Evolutionary conservation across 2,113 vertebrate genomes (phyloP).

Genomic region (Ptyas mucosa): DNA sequence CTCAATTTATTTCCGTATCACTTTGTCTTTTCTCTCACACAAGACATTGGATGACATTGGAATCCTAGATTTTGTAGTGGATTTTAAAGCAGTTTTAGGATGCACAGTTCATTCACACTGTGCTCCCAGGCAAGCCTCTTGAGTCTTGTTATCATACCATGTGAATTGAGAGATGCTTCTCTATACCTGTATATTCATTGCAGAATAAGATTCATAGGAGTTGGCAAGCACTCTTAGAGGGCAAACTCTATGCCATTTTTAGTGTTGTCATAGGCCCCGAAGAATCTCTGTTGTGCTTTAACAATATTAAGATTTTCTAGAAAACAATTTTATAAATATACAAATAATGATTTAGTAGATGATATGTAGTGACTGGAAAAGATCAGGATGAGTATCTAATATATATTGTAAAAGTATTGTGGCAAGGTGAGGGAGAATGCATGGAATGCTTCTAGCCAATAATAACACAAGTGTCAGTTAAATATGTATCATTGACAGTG

Average conservation of each 20-base stretch:
- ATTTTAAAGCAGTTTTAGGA: background rate
- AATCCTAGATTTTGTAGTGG: background rate
- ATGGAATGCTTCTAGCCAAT: background rate
- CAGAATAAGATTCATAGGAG: background rate
- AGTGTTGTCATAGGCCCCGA: background rate
- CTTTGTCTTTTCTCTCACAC: background rate
- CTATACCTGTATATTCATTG: background rate
- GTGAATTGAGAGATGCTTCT: background rate
- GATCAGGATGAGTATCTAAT: background rate
- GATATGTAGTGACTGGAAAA: background rate
- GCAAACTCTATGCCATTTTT: background rate
- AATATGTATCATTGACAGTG: background rate
- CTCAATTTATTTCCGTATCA: background rate
- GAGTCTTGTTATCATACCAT: background rate
- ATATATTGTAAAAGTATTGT: background rate
- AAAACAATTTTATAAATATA: background rate
- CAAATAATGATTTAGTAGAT: background rate
- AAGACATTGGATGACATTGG: background rate
- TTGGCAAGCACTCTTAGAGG: background rate
- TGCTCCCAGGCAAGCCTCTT: background rate
- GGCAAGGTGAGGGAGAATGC: background rate
- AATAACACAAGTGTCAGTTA: background rate
- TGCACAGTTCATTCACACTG: background rate
- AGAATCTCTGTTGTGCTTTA: background rate
- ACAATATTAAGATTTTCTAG: background rate